These are phyloP conservation scores for Pyrgus malvae DNA, from an alignment of 2,888 invertebrate species.

Conservation along the genomic window DNA sequence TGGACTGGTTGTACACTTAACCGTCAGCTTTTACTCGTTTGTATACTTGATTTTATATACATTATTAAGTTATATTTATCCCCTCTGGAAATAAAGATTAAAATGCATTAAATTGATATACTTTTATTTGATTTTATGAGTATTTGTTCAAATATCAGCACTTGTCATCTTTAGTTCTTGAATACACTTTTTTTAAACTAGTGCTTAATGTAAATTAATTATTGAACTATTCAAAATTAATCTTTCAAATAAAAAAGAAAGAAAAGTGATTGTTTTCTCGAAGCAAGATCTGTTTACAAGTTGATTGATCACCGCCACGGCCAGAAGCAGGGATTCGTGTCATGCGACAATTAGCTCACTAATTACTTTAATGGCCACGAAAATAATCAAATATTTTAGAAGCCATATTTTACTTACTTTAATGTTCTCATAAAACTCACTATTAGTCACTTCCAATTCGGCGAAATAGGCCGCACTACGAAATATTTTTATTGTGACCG, in stretches of 20 bases:
- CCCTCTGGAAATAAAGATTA: no score
- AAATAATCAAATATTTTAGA: conserved; percentile 28
- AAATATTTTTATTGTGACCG: neutral
- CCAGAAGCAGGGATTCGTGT: conserved; percentile 15
- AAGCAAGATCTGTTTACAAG: neutral
- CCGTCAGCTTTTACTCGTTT: no score
- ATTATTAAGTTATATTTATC: no score
- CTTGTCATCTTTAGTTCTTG: no score
- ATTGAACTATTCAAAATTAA: no score
- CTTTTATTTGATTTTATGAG: no score
- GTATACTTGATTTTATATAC: no score
- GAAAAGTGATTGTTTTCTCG: neutral
- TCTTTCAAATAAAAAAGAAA: neutral
- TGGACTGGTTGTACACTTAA: no score
- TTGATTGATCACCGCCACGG: conserved; percentile 20
- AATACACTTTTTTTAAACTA: no score
- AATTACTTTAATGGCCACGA: conserved; percentile 22
- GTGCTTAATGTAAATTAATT: no score
- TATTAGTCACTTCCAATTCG: conserved; percentile 3
- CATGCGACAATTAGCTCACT: conserved; percentile 15
- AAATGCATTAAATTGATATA: no score
- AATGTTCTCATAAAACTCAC: conserved; percentile 7
- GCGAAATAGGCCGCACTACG: neutral
- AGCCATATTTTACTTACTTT: conserved; percentile 18
- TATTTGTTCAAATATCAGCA: no score